These are phyloP conservation scores for Bolinopsis microptera DNA, from an alignment of 37 sponge, comb jelly and placozoan species.

Conservation along the genomic window DNA sequence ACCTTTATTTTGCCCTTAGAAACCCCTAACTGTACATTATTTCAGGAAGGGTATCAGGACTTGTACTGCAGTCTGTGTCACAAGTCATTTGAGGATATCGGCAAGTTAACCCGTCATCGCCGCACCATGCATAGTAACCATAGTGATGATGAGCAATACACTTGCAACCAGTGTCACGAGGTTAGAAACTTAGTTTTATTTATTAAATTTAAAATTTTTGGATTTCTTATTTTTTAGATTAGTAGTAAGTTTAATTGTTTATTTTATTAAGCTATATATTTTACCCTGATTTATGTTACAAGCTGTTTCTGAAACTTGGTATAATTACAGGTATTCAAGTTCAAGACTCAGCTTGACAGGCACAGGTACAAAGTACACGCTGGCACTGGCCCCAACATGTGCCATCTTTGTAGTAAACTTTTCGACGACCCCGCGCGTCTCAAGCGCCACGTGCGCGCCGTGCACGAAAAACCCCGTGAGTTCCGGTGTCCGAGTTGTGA, in stretches of 20 bases:
- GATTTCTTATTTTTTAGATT: too few relatives aligned
- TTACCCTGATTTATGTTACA: too few relatives aligned
- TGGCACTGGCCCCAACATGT: conserved; percentile 45
- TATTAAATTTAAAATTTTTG: too few relatives aligned
- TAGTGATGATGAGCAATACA: conserved; percentile 65
- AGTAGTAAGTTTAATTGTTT: too few relatives aligned
- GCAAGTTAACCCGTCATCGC: conserved; percentile 63
- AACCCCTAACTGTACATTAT: too few relatives aligned
- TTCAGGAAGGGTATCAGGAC: conserved; percentile 18
- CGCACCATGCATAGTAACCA: conserved; percentile 48
- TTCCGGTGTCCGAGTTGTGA: conserved; percentile 60
- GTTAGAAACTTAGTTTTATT: too few relatives aligned
- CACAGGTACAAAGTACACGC: conserved; percentile 57
- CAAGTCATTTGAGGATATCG: conserved; percentile 59
- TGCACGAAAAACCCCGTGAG: conserved; percentile 59
- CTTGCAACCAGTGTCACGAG: conserved; percentile 50
- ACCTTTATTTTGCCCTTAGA: too few relatives aligned
- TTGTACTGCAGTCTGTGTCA: conserved; percentile 40
- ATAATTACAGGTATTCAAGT: conserved; percentile 49
- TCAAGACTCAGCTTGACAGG: conserved; percentile 30
- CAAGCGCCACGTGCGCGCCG: conserved; percentile 46
- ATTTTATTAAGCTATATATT: too few relatives aligned
- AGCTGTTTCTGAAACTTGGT: too few relatives aligned
- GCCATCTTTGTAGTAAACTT: conserved; percentile 56
- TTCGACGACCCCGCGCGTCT: conserved; percentile 43